Evolutionary conservation across 2,797 vertebrate genomes (phyloP).

Genomic region (Dicrostonyx torquatus): DNA sequence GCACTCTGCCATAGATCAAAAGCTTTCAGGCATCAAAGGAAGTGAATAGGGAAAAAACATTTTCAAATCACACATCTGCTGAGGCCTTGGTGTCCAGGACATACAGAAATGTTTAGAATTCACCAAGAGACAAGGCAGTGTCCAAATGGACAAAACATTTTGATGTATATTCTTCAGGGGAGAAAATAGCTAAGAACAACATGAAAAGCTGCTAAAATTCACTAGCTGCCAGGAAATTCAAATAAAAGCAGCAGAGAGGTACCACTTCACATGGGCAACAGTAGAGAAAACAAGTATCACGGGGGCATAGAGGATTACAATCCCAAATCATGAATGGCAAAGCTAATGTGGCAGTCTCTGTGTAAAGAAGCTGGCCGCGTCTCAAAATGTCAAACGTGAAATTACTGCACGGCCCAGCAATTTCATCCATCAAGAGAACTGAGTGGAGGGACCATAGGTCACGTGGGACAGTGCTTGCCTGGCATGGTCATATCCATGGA

Average conservation of each 20-base stretch:
- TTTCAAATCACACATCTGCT: background rate
- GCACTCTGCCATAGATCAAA: background rate
- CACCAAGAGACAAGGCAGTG: background rate
- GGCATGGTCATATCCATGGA: too few species aligned
- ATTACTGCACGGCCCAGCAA: background rate
- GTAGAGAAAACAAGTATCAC: background rate
- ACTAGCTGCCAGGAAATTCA: background rate
- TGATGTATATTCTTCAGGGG: background rate
- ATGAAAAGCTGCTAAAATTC: background rate
- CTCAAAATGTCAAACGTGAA: slow-evolving; percentile 4
- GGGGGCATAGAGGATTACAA: background rate
- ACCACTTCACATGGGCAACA: background rate
- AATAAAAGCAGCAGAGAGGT: background rate
- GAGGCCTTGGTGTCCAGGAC: background rate
- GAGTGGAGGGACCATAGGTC: background rate
- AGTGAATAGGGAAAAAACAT: background rate
- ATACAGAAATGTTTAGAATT: background rate
- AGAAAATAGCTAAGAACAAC: background rate
- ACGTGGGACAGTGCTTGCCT: background rate
- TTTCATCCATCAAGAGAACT: background rate
- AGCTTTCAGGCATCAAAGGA: background rate
- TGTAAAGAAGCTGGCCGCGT: background rate
- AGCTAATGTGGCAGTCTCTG: background rate
- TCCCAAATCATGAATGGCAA: background rate
- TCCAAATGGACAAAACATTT: background rate